Evolutionary conservation across 1,140 invertebrate species (phyloP).

Genomic region (Elysia chlorotica): DNA sequence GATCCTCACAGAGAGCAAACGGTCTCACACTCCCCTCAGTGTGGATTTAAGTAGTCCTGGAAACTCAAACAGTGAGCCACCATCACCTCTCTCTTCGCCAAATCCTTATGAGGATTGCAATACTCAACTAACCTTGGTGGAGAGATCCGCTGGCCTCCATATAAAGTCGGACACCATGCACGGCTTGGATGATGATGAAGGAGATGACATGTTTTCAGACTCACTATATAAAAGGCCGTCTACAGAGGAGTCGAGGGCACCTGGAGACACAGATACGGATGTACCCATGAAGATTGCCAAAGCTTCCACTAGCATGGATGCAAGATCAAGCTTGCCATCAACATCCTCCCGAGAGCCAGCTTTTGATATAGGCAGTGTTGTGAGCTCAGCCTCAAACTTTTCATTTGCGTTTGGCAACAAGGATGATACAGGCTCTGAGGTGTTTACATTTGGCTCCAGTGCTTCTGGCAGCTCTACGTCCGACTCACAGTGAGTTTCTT

Average conservation of each 20-base stretch:
- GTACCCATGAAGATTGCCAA: conserved; percentile 31
- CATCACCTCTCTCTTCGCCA: conserved; percentile 22
- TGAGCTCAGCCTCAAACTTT: conserved; percentile 27
- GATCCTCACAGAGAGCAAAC: conserved; percentile 22
- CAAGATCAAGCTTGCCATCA: conserved; percentile 31
- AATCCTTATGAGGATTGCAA: conserved; percentile 34
- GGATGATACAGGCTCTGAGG: conserved; percentile 10
- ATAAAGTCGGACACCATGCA: conserved; percentile 33
- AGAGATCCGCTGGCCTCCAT: conserved; percentile 36
- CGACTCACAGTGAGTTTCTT: conserved; percentile 12
- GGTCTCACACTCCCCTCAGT: conserved; percentile 21
- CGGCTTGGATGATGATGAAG: conserved; percentile 21
- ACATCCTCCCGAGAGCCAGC: conserved; percentile 24
- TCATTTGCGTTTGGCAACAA: conserved; percentile 20
- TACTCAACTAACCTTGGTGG: conserved; percentile 44
- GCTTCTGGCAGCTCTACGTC: background rate
- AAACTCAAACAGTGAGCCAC: conserved; percentile 23
- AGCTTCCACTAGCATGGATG: conserved; percentile 31
- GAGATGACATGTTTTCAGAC: conserved; percentile 26
- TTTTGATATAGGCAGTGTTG: conserved; percentile 28
- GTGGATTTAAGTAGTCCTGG: conserved; percentile 30
- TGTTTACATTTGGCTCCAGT: conserved; percentile 15
- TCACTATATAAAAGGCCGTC: too few relatives aligned
- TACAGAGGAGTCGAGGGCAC: conserved; percentile 26
- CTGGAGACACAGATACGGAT: conserved; percentile 31